Evolutionary conservation across 2,113 vertebrate genomes (phyloP).

Genomic region (Engystomops pustulosus): DNA sequence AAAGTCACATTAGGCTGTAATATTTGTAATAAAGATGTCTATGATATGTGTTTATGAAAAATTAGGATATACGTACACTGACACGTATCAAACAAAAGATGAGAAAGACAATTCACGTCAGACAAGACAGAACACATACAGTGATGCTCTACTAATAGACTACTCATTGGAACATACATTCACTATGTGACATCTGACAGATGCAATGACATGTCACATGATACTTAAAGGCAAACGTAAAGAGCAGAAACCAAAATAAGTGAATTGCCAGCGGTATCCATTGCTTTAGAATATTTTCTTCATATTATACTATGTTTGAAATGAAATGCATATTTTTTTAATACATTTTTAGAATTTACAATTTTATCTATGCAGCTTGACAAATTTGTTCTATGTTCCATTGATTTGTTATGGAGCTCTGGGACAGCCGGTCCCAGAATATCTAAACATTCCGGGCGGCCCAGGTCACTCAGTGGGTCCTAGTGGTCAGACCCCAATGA

Average conservation of each 20-base stretch:
- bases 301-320: neutral
- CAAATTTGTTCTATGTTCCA: too few relatives aligned
- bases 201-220: slow-evolving; percentile 41
- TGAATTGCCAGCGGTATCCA: neutral
- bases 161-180: slow-evolving; percentile 58
- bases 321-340: neutral
- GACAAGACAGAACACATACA: slow-evolving; percentile 17
- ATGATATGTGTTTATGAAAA: neutral
- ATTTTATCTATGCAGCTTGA: too few relatives aligned
- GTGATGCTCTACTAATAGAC: slow-evolving; percentile 25
- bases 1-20: neutral
- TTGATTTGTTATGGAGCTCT: too few relatives aligned
- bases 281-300: neutral
- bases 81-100: neutral
- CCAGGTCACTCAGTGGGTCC: too few relatives aligned
- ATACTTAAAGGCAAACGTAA: neutral
- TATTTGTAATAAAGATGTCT: neutral
- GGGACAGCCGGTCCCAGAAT: too few relatives aligned
- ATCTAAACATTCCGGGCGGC: too few relatives aligned
- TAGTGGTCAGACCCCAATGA: too few relatives aligned
- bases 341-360: too few relatives aligned
- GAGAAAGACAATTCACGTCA: neutral
- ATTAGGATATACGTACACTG: slow-evolving; percentile 15
- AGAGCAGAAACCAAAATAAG: neutral
- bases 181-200: slow-evolving; percentile 49